Conservation (phyloP, 2,797 vertebrate species). For the Phataginus tricuspis region DNA sequence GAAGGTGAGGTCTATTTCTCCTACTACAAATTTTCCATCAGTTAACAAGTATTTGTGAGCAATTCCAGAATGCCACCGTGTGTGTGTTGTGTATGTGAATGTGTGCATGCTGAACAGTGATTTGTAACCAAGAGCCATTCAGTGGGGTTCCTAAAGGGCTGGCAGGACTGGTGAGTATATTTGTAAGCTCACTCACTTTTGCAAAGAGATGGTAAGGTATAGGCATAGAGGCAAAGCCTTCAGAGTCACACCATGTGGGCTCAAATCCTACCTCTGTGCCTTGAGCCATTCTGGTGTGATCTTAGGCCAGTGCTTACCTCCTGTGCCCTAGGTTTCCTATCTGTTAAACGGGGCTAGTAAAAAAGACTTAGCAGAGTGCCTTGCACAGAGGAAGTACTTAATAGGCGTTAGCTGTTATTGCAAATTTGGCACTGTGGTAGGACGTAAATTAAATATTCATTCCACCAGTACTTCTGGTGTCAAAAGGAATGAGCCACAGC, state of each 20-base stretch:
- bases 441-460: not conserved
- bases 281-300: not conserved
- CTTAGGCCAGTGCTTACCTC: not conserved
- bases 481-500: not conserved
- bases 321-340: not conserved
- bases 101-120: not conserved
- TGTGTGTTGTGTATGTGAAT: fast-evolving
- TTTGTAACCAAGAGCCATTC: not conserved
- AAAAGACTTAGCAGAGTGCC: not conserved
- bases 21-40: not conserved
- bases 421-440: not conserved
- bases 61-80: not conserved
- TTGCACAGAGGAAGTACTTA: not conserved
- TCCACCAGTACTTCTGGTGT: not conserved
- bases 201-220: not conserved
- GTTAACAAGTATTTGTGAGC: not conserved
- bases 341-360: not conserved
- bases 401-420: not conserved
- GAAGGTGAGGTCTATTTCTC: not conserved
- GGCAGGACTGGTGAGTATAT: not conserved
- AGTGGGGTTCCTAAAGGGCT: not conserved
- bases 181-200: not conserved
- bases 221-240: not conserved
- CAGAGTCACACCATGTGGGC: not conserved
- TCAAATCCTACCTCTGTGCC: not conserved